Evolutionary conservation across 2,113 vertebrate genomes (phyloP).

Genomic region (Callorhinus ursinus): DNA sequence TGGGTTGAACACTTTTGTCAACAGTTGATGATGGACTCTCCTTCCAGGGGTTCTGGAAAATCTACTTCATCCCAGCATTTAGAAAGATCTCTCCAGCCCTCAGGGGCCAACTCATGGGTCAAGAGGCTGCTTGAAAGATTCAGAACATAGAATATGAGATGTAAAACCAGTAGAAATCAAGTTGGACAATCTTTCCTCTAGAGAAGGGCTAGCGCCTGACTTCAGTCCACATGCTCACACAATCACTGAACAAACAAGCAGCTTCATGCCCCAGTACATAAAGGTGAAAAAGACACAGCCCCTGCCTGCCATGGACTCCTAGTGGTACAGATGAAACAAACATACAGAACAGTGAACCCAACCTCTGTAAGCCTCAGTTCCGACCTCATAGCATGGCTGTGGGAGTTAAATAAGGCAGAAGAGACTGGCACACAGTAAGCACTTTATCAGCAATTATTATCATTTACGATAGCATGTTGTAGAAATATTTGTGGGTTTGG

Average conservation of each 20-base stretch:
- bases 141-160: not conserved
- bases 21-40: not conserved
- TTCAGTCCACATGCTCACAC: not conserved
- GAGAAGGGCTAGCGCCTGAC: not conserved
- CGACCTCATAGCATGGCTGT: not conserved
- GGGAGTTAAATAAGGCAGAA: not conserved
- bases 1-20: not conserved
- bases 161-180: slow-evolving; percentile 41
- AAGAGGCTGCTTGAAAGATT: slow-evolving; percentile 31
- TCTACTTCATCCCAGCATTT: slow-evolving; percentile 58
- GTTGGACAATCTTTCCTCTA: not conserved
- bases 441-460: not conserved
- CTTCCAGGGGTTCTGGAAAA: slow-evolving; percentile 42
- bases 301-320: not conserved
- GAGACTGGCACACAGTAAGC: accelerated
- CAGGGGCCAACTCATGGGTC: not conserved
- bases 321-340: not conserved
- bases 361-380: not conserved
- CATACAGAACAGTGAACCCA: not conserved
- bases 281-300: not conserved
- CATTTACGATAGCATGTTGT: not conserved
- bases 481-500: not conserved
- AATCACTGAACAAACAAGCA: not conserved
- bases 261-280: not conserved
- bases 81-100: slow-evolving; percentile 32